These are phyloP conservation scores for Astyanax mexicanus DNA, from an alignment of 2,797 vertebrate genomes.

Conservation along the genomic window DNA sequence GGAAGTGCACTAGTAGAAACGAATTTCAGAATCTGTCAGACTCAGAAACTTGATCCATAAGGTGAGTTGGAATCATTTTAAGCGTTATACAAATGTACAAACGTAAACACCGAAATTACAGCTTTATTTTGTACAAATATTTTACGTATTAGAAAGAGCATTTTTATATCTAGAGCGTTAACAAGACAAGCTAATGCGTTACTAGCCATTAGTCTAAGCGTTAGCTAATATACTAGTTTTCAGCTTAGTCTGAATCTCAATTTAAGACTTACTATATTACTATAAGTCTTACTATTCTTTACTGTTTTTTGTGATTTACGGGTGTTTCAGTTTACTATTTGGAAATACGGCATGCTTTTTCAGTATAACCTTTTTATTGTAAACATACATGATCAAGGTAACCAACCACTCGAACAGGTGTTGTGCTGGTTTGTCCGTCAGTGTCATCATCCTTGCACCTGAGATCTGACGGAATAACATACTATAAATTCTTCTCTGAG, in stretches of 20 bases:
- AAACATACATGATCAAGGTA: background rate
- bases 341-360: background rate
- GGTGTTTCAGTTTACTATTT: background rate
- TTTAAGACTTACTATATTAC: too few species aligned
- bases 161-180: too few species aligned
- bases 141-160: too few species aligned
- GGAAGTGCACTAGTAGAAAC: slow-evolving; percentile 12
- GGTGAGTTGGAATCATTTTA: slow-evolving; percentile 9
- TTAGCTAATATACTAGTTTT: background rate
- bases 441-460: too few species aligned
- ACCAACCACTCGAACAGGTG: background rate
- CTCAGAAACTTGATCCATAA: background rate
- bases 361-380: background rate
- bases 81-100: background rate
- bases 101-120: background rate
- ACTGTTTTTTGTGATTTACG: background rate
- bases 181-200: background rate
- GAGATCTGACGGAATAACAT: background rate
- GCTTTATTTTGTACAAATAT: background rate
- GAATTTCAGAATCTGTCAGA: background rate
- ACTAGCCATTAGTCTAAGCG: background rate
- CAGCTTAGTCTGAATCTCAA: background rate
- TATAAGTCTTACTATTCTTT: background rate
- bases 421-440: background rate
- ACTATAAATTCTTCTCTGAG: background rate